Evolutionary conservation across 1,140 invertebrate species (phyloP).

Genomic region (Phymorhynchus buccinoides): DNA sequence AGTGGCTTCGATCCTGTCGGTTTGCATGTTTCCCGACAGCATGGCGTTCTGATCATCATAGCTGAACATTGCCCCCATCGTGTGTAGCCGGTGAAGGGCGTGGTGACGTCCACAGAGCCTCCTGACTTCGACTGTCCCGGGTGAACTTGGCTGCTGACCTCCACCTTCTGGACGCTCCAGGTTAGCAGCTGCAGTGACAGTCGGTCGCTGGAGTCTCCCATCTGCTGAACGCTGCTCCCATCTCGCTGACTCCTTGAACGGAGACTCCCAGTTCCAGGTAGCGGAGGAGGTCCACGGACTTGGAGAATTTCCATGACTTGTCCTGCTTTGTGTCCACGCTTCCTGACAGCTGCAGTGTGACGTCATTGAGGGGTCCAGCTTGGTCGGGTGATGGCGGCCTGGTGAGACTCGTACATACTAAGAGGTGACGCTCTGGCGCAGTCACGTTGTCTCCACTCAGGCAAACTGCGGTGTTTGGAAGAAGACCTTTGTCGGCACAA

Average conservation of each 20-base stretch:
- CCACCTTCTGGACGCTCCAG: neutral
- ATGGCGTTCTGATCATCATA: neutral
- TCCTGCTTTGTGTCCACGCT: neutral
- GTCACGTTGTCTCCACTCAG: neutral
- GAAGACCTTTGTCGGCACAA: neutral
- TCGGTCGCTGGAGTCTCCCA: neutral
- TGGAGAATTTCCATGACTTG: neutral
- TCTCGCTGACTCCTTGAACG: neutral
- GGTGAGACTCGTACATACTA: neutral
- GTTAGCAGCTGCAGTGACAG: neutral
- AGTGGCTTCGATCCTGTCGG: neutral
- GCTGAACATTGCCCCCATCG: neutral
- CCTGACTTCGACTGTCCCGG: neutral
- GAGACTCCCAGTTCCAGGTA: neutral
- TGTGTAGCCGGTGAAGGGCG: neutral
- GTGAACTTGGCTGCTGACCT: neutral
- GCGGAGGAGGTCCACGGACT: neutral
- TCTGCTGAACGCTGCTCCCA: neutral
- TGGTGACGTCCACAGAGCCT: constrained; percentile 1
- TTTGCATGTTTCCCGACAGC: neutral
- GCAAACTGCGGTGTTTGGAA: neutral
- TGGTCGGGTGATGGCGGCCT: neutral
- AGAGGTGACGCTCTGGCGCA: neutral
- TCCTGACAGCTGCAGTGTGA: neutral
- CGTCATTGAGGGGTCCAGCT: neutral